These are phyloP conservation scores for Brachionus rubens DNA, from an alignment of 1,140 invertebrate genomes.

Conservation along the genomic window DNA sequence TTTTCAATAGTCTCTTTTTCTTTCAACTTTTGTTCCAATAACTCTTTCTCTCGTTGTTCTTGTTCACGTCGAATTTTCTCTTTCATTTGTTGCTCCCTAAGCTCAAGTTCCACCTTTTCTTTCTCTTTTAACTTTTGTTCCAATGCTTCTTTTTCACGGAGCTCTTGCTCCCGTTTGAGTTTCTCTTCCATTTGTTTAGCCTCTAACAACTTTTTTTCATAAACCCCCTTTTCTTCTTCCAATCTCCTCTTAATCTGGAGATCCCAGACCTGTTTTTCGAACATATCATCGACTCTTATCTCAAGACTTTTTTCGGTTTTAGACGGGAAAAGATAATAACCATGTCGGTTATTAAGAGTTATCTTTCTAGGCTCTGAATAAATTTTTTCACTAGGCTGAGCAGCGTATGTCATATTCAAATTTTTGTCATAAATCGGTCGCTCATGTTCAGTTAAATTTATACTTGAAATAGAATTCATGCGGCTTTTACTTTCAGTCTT, in stretches of 20 bases:
- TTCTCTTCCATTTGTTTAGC: not conserved
- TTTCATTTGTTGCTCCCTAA: not conserved
- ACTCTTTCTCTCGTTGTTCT: constrained; percentile 17
- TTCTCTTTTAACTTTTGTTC: constrained; percentile 13
- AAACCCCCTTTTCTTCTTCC: not conserved
- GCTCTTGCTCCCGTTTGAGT: not conserved
- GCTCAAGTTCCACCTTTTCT: not conserved
- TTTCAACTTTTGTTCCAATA: not conserved
- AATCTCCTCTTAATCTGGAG: not conserved
- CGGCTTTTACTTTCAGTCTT: too few relatives aligned
- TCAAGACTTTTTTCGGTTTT: constrained; percentile 15
- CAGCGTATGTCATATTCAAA: not conserved
- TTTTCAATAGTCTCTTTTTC: constrained; percentile 14
- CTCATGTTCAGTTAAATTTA: not conserved
- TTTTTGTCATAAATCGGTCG: not conserved
- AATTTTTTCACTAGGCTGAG: not conserved
- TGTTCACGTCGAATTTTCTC: not conserved
- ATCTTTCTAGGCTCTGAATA: not conserved
- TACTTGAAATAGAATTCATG: not conserved
- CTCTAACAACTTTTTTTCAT: not conserved
- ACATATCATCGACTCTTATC: not conserved
- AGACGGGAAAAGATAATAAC: not conserved
- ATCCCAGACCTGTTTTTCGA: not conserved
- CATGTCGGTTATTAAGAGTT: not conserved
- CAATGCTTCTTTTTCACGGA: not conserved